Conservation (phyloP, 1,140 invertebrate genomes). For the Stegodyphus dumicola region DNA sequence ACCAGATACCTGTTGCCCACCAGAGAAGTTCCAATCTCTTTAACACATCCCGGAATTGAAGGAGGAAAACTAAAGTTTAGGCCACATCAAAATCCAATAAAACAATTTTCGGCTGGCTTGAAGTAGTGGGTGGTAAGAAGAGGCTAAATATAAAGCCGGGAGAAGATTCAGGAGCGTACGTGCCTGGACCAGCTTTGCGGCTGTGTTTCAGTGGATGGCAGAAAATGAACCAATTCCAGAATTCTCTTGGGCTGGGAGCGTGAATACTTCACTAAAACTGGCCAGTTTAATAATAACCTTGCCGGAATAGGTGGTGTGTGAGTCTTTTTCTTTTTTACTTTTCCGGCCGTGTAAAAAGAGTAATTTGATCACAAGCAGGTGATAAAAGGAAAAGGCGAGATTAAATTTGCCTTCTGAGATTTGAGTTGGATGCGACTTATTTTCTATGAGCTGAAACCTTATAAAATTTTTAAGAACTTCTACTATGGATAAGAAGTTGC, state of each 20-base stretch:
- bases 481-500: no score
- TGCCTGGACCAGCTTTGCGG: slow-evolving; percentile 24
- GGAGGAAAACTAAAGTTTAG: slow-evolving; percentile 43
- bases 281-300: slow-evolving; percentile 52
- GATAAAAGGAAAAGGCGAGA: slow-evolving; percentile 20
- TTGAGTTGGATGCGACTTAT: neutral
- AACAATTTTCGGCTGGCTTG: slow-evolving; percentile 48
- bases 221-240: slow-evolving; percentile 4
- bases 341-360: slow-evolving; percentile 1
- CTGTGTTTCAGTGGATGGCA: neutral
- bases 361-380: slow-evolving; percentile 25
- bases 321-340: neutral
- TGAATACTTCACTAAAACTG: slow-evolving; percentile 15
- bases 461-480: no score
- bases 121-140: neutral
- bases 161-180: slow-evolving; percentile 2
- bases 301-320: neutral
- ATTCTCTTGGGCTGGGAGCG: slow-evolving; percentile 9
- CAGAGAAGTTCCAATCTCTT: slow-evolving; percentile 48
- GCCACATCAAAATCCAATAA: slow-evolving; percentile 59
- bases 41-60: slow-evolving; percentile 51
- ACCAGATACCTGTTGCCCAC: slow-evolving; percentile 22
- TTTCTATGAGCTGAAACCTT: no score
- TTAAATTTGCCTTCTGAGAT: slow-evolving; percentile 11
- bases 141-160: slow-evolving; percentile 4